Percentiles rank a stretch among this genome's conserved stretches.
Conservation (phyloP, 2,888 invertebrate genomes). For the Silvanus unidentatus region DNA sequence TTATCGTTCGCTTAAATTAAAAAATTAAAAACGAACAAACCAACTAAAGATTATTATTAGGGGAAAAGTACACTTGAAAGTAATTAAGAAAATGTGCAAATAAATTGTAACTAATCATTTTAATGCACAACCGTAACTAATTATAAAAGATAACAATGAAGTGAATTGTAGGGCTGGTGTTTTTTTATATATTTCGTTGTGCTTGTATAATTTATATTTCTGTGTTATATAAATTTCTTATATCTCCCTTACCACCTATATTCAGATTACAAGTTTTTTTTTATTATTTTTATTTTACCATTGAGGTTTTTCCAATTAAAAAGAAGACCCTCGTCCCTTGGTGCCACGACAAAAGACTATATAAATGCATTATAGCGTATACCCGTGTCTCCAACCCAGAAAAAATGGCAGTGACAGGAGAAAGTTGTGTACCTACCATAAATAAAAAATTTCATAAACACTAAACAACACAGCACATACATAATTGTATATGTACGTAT, state of each 20-base stretch:
- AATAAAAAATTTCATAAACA: constrained; percentile 4
- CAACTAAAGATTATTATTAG: not conserved
- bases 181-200: not conserved
- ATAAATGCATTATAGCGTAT: constrained; percentile 36
- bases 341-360: constrained; percentile 22
- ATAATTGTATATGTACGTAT: too few relatives aligned
- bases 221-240: constrained; percentile 15
- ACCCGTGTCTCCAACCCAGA: constrained; percentile 20
- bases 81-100: constrained; percentile 1
- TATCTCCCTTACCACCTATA: constrained; percentile 40
- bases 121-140: not conserved
- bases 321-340: constrained; percentile 29
- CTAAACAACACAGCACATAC: too few relatives aligned
- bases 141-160: constrained; percentile 1
- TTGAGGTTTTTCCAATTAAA: constrained; percentile 47
- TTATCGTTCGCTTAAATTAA: too few relatives aligned
- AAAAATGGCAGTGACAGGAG: constrained; percentile 9
- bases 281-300: constrained; percentile 43
- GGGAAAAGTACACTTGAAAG: not conserved
- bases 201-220: constrained; percentile 3
- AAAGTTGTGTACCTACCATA: not conserved
- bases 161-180: not conserved
- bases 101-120: not conserved
- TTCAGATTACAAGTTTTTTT: constrained; percentile 39
- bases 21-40: too few relatives aligned